phyloP scores from a whole-genome alignment of 1,140 invertebrate species.

The Atta texana region DNA sequence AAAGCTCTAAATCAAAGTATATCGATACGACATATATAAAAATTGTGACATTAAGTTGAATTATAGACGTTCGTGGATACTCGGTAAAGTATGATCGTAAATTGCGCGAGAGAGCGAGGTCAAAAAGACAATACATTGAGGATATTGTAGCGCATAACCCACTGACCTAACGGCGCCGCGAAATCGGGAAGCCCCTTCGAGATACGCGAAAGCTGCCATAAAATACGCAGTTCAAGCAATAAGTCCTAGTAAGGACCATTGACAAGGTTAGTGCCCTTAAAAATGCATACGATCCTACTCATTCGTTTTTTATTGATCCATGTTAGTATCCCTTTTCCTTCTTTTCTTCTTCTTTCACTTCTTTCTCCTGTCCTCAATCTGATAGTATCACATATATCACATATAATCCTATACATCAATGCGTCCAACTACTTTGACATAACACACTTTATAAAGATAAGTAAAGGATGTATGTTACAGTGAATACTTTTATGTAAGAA shows the following conservation, averaged over 20 bases:
- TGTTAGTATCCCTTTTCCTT: conserved; percentile 3
- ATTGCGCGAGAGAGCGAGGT: background rate
- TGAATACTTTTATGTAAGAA: background rate
- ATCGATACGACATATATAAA: background rate
- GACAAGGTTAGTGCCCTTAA: conserved; percentile 74
- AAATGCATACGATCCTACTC: conserved; percentile 70
- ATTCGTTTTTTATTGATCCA: conserved; percentile 68
- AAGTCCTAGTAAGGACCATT: conserved; percentile 71
- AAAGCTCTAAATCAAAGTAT: background rate
- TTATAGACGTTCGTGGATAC: background rate
- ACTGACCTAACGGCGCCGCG: conserved; percentile 56
- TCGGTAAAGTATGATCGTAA: background rate
- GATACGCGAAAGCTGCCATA: conserved; percentile 56
- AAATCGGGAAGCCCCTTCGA: conserved; percentile 28
- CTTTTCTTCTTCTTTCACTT: background rate
- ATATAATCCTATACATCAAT: conserved; percentile 23
- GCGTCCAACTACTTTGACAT: conserved; percentile 41
- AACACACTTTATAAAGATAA: background rate
- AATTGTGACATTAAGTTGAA: conserved; percentile 5
- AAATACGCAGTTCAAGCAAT: conserved; percentile 65
- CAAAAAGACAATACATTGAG: background rate
- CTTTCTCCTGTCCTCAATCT: background rate
- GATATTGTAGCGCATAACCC: conserved; percentile 39
- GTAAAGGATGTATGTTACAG: conserved; percentile 2
- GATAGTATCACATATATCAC: background rate